Evolutionary conservation across 2,113 vertebrate genomes (phyloP).

Genomic region (Thryonomys swinderianus): DNA sequence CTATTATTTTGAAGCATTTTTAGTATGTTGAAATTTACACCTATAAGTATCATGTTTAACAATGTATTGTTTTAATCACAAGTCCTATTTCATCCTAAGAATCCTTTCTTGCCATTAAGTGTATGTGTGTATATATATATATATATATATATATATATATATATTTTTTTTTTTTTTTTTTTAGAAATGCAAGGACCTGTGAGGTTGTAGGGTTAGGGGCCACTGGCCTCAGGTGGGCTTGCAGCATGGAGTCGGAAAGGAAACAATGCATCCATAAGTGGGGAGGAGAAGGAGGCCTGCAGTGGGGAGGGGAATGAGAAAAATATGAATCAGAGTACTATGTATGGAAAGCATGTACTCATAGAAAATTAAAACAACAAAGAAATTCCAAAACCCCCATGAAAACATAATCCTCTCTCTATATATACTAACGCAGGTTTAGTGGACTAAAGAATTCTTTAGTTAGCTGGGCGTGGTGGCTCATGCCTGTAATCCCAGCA

Average conservation of each 20-base stretch:
- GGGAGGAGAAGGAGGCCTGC: background rate
- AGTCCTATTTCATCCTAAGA: background rate
- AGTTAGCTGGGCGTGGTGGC: no score
- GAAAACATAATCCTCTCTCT: background rate
- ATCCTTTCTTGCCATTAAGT: background rate
- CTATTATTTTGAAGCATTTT: slow-evolving; percentile 33
- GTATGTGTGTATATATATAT: no score
- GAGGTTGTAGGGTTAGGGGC: background rate
- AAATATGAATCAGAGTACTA: background rate
- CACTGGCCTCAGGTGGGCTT: background rate
- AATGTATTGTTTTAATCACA: background rate
- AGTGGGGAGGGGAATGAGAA: background rate
- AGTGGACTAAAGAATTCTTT: background rate
- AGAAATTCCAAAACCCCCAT: background rate
- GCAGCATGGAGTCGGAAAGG: background rate
- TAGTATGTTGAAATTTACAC: background rate
- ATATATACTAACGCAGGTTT: background rate
- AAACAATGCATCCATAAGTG: background rate
- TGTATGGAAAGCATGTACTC: background rate
- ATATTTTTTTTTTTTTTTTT: no score
- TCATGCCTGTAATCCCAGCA: no score
- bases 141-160: no score
- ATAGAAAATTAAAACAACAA: background rate
- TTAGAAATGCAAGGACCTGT: background rate
- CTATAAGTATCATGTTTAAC: slow-evolving; percentile 7